Conservation (phyloP, 2,888 invertebrate genomes). For the Myopa testacea region DNA sequence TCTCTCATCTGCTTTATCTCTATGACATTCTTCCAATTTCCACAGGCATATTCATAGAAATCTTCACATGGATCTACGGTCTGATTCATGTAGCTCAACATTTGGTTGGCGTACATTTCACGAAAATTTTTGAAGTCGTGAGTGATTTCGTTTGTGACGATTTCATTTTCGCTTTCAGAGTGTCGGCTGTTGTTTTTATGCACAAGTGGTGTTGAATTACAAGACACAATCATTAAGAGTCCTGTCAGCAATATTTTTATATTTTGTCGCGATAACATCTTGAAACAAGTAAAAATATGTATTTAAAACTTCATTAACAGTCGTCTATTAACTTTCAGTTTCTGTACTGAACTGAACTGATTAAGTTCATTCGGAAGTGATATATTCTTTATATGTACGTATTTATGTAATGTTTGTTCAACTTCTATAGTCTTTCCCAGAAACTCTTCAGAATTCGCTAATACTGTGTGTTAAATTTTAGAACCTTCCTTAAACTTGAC, state of each 20-base stretch:
- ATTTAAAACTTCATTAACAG: neutral
- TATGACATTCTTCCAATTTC: slow-evolving; percentile 59
- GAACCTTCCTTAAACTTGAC: too few species aligned
- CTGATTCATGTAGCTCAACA: slow-evolving; percentile 61
- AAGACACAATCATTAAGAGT: neutral
- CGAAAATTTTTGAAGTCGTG: slow-evolving; percentile 43
- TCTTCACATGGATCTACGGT: slow-evolving; percentile 61
- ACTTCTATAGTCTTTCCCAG: too few species aligned
- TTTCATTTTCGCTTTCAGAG: neutral
- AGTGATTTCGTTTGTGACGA: slow-evolving; percentile 31
- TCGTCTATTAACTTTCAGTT: neutral
- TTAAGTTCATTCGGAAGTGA: too few species aligned
- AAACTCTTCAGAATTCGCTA: too few species aligned
- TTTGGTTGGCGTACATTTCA: slow-evolving; percentile 53
- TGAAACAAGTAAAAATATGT: neutral
- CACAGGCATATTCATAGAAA: slow-evolving; percentile 64
- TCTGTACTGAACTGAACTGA: neutral
- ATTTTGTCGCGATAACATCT: too few species aligned
- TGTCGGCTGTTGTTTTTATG: neutral
- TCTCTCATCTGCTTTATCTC: slow-evolving; percentile 48
- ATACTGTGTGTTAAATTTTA: too few species aligned
- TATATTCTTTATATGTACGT: too few species aligned
- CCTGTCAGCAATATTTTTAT: neutral
- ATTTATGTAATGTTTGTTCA: too few species aligned
- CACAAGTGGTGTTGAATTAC: slow-evolving; percentile 2